A percentile compares a stretch with the other conserved stretches of the same genome.
These are phyloP conservation scores for Xylophagus ater DNA, from an alignment of 2,888 invertebrate species.

Conservation along the genomic window DNA sequence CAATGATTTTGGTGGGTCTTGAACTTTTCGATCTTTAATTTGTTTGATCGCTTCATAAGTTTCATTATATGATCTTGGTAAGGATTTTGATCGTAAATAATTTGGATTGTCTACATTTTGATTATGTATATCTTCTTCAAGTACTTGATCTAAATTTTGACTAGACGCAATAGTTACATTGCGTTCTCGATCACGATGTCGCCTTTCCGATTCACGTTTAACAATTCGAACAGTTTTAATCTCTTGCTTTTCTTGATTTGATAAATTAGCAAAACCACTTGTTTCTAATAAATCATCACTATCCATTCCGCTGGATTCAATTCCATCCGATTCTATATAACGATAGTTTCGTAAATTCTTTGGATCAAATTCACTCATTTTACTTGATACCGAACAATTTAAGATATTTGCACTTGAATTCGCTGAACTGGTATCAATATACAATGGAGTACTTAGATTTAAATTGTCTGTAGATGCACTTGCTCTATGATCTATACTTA, in stretches of 20 bases:
- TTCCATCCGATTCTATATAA: slow-evolving; percentile 33
- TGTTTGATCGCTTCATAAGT: slow-evolving; percentile 16
- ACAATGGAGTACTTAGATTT: slow-evolving; percentile 47
- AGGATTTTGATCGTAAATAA: slow-evolving; percentile 43
- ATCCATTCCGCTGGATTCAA: slow-evolving; percentile 36
- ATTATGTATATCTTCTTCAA: slow-evolving; percentile 33
- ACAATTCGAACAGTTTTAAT: slow-evolving; percentile 90
- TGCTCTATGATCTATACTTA: slow-evolving; percentile 59
- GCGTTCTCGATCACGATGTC: slow-evolving; percentile 70
- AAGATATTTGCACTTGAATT: slow-evolving; percentile 21
- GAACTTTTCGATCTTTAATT: slow-evolving; percentile 6
- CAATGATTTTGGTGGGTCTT: slow-evolving; percentile 3
- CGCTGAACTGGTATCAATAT: slow-evolving; percentile 50
- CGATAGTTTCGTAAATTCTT: slow-evolving; percentile 23
- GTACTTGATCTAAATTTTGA: slow-evolving; percentile 38
- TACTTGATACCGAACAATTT: slow-evolving; percentile 25
- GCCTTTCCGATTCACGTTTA: slow-evolving; percentile 78
- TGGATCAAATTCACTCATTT: slow-evolving; percentile 28
- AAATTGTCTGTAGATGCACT: slow-evolving; percentile 31
- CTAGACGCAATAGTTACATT: slow-evolving; percentile 22
- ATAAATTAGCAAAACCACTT: slow-evolving; percentile 45
- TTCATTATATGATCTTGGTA: slow-evolving; percentile 39
- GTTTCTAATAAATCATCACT: slow-evolving; percentile 36
- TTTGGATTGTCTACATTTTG: slow-evolving; percentile 21
- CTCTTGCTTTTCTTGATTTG: slow-evolving; percentile 71